Evolutionary conservation across 2,797 vertebrate species (phyloP).

Genomic region (Onychomys torridus): DNA sequence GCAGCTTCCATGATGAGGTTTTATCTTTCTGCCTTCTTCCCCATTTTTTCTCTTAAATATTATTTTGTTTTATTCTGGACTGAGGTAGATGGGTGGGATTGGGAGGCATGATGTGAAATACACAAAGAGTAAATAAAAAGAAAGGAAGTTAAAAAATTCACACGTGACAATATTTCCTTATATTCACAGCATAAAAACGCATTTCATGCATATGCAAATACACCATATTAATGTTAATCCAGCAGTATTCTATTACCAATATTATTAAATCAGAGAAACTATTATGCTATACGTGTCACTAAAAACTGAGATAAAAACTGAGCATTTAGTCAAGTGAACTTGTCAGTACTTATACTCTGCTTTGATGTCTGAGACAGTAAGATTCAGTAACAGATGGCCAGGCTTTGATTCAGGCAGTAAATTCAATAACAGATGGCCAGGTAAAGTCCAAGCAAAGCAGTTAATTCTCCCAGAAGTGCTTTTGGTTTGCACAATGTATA

Average conservation of each 20-base stretch:
- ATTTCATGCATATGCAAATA: background rate
- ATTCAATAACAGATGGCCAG: slow-evolving; percentile 51
- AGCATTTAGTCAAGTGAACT: background rate
- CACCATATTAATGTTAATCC: background rate
- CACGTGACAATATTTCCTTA: background rate
- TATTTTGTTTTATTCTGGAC: background rate
- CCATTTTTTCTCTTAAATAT: background rate
- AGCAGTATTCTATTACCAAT: background rate
- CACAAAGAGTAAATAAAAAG: background rate
- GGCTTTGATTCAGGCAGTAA: background rate
- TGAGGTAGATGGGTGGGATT: no score
- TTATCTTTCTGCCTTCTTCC: background rate
- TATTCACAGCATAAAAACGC: background rate
- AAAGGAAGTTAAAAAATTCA: background rate
- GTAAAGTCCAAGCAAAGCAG: slow-evolving; percentile 15
- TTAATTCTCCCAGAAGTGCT: slow-evolving; percentile 6
- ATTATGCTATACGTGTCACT: background rate
- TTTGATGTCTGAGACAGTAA: background rate
- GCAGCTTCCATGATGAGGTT: background rate
- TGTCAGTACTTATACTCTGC: background rate
- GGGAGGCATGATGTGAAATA: background rate
- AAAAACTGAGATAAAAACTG: background rate
- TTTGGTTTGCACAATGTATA: slow-evolving; percentile 33
- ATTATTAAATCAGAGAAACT: background rate
- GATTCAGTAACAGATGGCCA: slow-evolving; percentile 31